Conservation (phyloP, 1,140 invertebrate genomes). For the Callitettix versicolor region DNA sequence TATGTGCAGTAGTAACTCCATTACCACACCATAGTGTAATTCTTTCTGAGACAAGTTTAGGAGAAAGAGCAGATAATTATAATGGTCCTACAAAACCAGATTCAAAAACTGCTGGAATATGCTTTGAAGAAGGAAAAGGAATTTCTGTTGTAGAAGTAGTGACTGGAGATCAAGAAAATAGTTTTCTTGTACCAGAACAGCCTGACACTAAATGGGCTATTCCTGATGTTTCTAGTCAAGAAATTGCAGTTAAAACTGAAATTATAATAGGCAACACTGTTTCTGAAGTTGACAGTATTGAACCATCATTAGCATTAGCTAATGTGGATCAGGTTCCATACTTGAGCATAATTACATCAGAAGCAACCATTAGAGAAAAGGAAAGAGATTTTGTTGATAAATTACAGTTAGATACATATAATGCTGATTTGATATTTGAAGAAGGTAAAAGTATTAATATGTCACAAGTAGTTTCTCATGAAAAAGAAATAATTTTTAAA, state of each 20-base stretch:
- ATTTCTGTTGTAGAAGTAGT: slow-evolving; percentile 37
- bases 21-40: slow-evolving; percentile 22
- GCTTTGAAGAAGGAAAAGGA: slow-evolving; percentile 34
- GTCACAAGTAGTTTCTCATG: slow-evolving; percentile 33
- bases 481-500: slow-evolving; percentile 32
- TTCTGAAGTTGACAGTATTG: background rate
- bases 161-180: slow-evolving; percentile 32
- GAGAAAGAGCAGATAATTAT: slow-evolving; percentile 28
- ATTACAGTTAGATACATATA: slow-evolving; percentile 37
- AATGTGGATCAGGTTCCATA: slow-evolving; percentile 29
- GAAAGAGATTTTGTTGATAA: slow-evolving; percentile 17
- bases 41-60: slow-evolving; percentile 20
- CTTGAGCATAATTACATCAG: slow-evolving; percentile 35
- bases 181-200: slow-evolving; percentile 6
- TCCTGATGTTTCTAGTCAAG: slow-evolving; percentile 16
- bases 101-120: slow-evolving; percentile 32
- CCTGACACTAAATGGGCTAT: slow-evolving; percentile 20
- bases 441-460: slow-evolving; percentile 38
- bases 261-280: slow-evolving; percentile 16
- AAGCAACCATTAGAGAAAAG: slow-evolving; percentile 27
- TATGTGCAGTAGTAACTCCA: slow-evolving; percentile 17
- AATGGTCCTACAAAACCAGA: slow-evolving; percentile 26
- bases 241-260: slow-evolving; percentile 28
- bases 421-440: slow-evolving; percentile 34
- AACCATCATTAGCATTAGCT: slow-evolving; percentile 12